Evolutionary conservation across 2,888 invertebrate species (phyloP).

Genomic region (Sphinx pinastri): DNA sequence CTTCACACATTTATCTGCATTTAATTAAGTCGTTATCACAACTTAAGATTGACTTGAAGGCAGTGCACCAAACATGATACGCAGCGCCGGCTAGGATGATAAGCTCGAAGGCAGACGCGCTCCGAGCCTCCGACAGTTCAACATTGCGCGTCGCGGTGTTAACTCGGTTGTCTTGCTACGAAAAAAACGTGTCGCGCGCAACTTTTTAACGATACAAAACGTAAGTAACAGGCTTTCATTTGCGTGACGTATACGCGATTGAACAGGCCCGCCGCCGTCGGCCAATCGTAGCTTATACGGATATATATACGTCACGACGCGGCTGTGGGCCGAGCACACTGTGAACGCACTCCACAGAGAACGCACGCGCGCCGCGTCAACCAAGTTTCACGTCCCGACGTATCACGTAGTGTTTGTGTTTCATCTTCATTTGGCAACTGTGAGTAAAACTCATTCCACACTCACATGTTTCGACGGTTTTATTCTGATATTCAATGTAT

Average conservation of each 20-base stretch:
- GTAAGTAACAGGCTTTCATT: slow-evolving; percentile 63
- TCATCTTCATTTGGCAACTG: slow-evolving; percentile 54
- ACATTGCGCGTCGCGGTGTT: slow-evolving; percentile 3
- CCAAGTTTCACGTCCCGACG: slow-evolving; percentile 33
- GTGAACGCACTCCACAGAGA: slow-evolving; percentile 54
- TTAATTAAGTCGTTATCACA: no score
- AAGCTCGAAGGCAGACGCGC: not conserved
- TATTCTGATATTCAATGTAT: slow-evolving; percentile 23
- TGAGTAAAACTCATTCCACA: slow-evolving; percentile 56
- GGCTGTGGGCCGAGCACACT: slow-evolving; percentile 62
- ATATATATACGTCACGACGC: slow-evolving; percentile 66
- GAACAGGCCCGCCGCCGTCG: slow-evolving; percentile 64
- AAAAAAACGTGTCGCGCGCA: slow-evolving; percentile 23
- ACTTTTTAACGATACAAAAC: slow-evolving; percentile 47
- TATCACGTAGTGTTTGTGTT: slow-evolving; percentile 58
- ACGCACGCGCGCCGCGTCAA: slow-evolving; percentile 56
- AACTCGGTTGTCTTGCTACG: slow-evolving; percentile 3
- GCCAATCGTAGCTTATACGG: slow-evolving; percentile 57
- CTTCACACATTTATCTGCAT: no score
- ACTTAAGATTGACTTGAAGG: not conserved
- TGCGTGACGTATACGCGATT: slow-evolving; percentile 56
- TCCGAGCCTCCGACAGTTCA: not conserved
- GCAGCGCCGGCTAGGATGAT: not conserved
- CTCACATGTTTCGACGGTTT: slow-evolving; percentile 25
- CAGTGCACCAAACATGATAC: not conserved